Evolutionary conservation across 2,888 invertebrate genomes (phyloP).

Genomic region (Eristalis intricaria): DNA sequence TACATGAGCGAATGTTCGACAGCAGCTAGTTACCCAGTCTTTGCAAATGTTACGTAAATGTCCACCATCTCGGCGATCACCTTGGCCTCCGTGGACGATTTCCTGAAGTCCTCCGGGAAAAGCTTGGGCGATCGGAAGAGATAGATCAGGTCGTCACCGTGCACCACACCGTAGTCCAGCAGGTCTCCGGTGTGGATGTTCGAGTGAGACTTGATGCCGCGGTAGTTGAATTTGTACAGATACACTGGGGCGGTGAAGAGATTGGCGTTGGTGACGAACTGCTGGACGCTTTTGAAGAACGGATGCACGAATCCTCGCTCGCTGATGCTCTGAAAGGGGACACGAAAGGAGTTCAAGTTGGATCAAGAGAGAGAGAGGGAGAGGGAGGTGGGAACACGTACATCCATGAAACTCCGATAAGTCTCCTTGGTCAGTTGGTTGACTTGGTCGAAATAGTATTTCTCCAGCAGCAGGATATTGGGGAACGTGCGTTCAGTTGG

Average conservation of each 20-base stretch:
- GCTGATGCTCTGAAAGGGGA: slow-evolving; percentile 80
- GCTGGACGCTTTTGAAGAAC: slow-evolving; percentile 78
- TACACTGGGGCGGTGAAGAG: slow-evolving; percentile 79
- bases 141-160: slow-evolving; percentile 83
- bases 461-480: slow-evolving; percentile 73
- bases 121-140: slow-evolving; percentile 81
- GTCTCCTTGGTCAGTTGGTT: slow-evolving; percentile 76
- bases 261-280: slow-evolving; percentile 74
- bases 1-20: neutral
- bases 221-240: slow-evolving; percentile 82
- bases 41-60: slow-evolving; percentile 82
- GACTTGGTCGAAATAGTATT: slow-evolving; percentile 76
- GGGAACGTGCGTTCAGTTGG: slow-evolving; percentile 27
- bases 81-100: slow-evolving; percentile 77
- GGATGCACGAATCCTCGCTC: slow-evolving; percentile 82
- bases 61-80: slow-evolving; percentile 80
- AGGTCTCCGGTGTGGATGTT: slow-evolving; percentile 79
- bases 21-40: slow-evolving; percentile 78
- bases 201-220: slow-evolving; percentile 81
- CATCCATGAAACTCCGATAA: slow-evolving; percentile 76
- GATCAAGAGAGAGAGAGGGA: neutral
- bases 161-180: slow-evolving; percentile 80
- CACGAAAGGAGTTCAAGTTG: neutral
- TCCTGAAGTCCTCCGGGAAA: slow-evolving; percentile 79
- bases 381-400: slow-evolving; percentile 70